These are phyloP conservation scores for Chionodraco myersi DNA, from an alignment of 2,113 vertebrate species.

Conservation along the genomic window DNA sequence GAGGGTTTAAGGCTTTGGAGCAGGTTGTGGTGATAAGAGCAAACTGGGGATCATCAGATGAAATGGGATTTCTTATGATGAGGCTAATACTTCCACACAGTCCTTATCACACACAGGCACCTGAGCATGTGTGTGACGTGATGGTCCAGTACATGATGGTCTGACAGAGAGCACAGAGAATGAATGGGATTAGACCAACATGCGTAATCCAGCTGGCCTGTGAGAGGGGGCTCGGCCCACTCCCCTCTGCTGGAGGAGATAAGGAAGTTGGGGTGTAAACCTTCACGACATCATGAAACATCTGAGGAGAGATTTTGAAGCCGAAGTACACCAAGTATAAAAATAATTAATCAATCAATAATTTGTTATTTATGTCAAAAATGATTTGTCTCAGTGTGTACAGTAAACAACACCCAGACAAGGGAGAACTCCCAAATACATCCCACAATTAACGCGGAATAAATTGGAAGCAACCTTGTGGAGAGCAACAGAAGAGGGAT, in stretches of 20 bases:
- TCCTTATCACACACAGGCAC: constrained; percentile 72
- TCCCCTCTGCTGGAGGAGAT: constrained; percentile 73
- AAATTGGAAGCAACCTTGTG: no score
- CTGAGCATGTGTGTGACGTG: constrained; percentile 42
- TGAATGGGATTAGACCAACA: constrained; percentile 76
- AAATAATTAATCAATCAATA: no score
- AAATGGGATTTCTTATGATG: constrained; percentile 62
- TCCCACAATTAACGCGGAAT: no score
- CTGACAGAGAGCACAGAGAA: constrained; percentile 47
- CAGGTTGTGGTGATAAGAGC: constrained; percentile 62
- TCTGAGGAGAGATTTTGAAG: constrained; percentile 4
- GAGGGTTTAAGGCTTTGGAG: constrained; percentile 64
- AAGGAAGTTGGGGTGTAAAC: constrained; percentile 38
- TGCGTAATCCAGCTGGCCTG: constrained; percentile 72
- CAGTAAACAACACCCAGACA: no score
- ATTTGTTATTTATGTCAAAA: no score
- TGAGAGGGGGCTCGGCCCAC: constrained; percentile 46
- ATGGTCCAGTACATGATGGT: constrained; percentile 46
- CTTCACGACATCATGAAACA: constrained; percentile 13
- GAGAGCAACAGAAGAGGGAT: no score
- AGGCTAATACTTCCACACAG: constrained; percentile 51
- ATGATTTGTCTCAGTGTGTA: no score
- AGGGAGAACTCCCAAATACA: no score
- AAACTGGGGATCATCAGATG: constrained; percentile 57
- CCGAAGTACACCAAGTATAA: neutral